Evolutionary conservation across 2,113 vertebrate species (phyloP).

Genomic region (Seriola dumerili): DNA sequence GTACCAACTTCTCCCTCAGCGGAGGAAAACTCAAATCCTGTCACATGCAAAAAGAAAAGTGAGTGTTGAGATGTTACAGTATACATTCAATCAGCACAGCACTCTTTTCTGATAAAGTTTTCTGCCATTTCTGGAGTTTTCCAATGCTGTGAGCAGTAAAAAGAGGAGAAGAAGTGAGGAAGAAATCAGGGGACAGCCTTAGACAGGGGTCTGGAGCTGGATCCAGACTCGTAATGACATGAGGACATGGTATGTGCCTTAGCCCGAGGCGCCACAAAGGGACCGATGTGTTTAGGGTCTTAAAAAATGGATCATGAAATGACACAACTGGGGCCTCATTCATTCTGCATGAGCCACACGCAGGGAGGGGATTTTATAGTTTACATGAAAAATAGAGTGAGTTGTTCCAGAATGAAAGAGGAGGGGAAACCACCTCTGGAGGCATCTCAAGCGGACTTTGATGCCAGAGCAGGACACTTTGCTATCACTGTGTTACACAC

Average conservation of each 20-base stretch:
- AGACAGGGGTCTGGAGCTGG: conserved; percentile 15
- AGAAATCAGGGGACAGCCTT: conserved; percentile 2
- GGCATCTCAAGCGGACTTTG: conserved; percentile 12
- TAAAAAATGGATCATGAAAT: conserved; percentile 60
- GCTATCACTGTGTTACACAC: background rate
- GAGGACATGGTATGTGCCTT: conserved; percentile 41
- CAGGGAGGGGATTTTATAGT: conserved; percentile 24
- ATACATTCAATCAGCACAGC: conserved; percentile 18
- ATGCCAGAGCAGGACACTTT: background rate
- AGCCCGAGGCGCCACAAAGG: conserved; percentile 24
- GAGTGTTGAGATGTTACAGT: background rate
- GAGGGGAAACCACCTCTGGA: conserved; percentile 7
- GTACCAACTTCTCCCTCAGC: conserved; percentile 40
- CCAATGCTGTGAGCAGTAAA: background rate
- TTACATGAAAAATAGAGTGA: conserved; percentile 54
- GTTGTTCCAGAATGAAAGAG: background rate
- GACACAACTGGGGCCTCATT: conserved; percentile 51
- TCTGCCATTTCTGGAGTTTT: conserved; percentile 20
- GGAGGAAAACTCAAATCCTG: conserved; percentile 26
- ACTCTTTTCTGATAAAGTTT: background rate
- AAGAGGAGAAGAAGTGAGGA: conserved; percentile 19
- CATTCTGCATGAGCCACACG: conserved; percentile 47
- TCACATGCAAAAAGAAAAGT: conserved; percentile 12
- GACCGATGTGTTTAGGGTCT: conserved; percentile 39
- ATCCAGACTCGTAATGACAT: conserved; percentile 40